A percentile compares a stretch with the other conserved stretches of the same genome.
Evolutionary conservation across 1,140 invertebrate species (phyloP).

Genomic region (Sitodiplosis mosellana): DNA sequence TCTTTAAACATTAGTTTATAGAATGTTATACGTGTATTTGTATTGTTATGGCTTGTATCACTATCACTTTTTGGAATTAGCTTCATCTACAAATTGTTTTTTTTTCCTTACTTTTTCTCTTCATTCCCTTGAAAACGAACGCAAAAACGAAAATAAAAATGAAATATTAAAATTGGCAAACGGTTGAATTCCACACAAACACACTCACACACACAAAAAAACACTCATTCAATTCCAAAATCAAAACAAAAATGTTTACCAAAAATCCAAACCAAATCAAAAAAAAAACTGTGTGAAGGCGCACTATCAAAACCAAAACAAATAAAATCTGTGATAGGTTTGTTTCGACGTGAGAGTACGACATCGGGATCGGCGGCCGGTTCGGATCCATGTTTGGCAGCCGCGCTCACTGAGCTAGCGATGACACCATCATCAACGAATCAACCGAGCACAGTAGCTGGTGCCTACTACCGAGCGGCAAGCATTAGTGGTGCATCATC

Average conservation of each 20-base stretch:
- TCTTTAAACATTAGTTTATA: too few relatives aligned
- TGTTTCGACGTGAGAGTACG: constrained; percentile 44
- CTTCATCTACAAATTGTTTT: too few relatives aligned
- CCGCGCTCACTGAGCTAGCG: neutral
- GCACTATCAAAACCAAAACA: constrained; percentile 50
- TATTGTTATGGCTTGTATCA: too few relatives aligned
- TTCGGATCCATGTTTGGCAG: constrained; percentile 13
- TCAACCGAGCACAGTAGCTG: constrained; percentile 5
- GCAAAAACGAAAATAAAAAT: too few relatives aligned
- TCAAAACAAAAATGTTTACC: neutral
- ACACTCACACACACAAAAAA: neutral
- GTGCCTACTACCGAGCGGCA: constrained; percentile 2
- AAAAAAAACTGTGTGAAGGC: constrained; percentile 25
- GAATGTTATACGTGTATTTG: too few relatives aligned
- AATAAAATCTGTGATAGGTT: constrained; percentile 50
- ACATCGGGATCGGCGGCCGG: constrained; percentile 31
- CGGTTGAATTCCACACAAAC: neutral
- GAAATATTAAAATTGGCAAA: neutral
- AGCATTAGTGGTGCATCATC: constrained; percentile 12
- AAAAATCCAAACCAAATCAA: neutral
- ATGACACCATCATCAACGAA: constrained; percentile 1
- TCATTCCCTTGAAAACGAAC: too few relatives aligned
- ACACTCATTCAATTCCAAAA: neutral
- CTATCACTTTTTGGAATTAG: too few relatives aligned
- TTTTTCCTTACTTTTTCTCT: too few relatives aligned